phyloP scores from a whole-genome alignment of 2,113 vertebrate genomes.

The Tympanuchus pallidicinctus region DNA sequence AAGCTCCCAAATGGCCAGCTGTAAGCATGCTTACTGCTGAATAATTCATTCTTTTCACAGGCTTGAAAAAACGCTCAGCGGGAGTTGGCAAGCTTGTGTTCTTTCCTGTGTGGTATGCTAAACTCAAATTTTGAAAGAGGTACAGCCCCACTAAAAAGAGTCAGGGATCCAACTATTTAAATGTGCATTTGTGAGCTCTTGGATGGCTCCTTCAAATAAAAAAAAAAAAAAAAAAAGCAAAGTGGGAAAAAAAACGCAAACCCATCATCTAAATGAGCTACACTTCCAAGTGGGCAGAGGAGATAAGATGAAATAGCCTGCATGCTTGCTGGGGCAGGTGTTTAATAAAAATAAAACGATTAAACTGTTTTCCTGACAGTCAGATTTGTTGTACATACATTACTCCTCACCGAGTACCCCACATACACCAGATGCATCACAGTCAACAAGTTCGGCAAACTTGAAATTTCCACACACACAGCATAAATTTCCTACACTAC shows the following conservation, averaged over 20 bases:
- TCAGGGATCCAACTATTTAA: conserved; percentile 72
- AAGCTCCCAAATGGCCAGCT: conserved; percentile 95
- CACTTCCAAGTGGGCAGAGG: neutral
- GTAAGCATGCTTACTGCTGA: conserved; percentile 95
- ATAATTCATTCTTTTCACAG: conserved; percentile 96
- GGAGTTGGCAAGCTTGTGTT: conserved; percentile 86
- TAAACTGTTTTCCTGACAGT: neutral
- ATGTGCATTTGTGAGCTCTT: conserved; percentile 61
- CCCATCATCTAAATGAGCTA: neutral
- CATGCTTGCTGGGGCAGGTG: conserved; percentile 31
- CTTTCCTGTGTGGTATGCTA: conserved; percentile 83
- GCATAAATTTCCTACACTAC: conserved; percentile 18
- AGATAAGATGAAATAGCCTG: conserved; percentile 51
- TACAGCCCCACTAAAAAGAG: conserved; percentile 66
- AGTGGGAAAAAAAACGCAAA: neutral
- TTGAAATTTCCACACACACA: conserved; percentile 28
- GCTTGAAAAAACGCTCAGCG: conserved; percentile 89
- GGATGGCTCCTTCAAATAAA: conserved; percentile 41
- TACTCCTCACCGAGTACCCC: neutral
- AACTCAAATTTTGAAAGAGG: conserved; percentile 83
- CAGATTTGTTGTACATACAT: neutral
- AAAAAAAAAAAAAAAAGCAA: neutral
- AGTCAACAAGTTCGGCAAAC: conserved; percentile 39
- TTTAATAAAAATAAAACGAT: conserved; percentile 51
- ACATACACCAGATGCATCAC: neutral